phyloP scores from a whole-genome alignment of 37 sponge, comb jelly and placozoan genomes.

The Axinella damicornis region DNA sequence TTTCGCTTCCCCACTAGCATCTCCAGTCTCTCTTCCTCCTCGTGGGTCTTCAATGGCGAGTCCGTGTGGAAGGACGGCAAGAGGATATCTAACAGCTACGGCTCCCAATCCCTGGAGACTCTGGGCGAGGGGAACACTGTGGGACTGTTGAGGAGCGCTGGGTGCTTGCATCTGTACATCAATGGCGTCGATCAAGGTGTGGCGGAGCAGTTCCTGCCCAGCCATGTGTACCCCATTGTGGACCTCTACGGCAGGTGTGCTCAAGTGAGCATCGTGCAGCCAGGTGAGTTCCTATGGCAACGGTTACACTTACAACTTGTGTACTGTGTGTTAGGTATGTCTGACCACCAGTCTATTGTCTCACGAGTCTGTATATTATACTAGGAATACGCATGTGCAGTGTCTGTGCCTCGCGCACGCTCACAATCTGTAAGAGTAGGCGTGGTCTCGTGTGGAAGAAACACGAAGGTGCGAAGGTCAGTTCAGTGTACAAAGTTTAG shows the following conservation, averaged over 20 bases:
- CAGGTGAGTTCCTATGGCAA: neutral
- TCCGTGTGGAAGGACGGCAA: constrained; percentile 15
- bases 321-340: too few species aligned
- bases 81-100: neutral
- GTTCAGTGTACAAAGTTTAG: too few species aligned
- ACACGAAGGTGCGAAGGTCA: too few species aligned
- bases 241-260: constrained; percentile 33
- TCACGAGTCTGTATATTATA: too few species aligned
- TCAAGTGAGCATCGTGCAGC: neutral
- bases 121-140: constrained; percentile 8
- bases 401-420: too few species aligned
- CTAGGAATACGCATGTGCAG: too few species aligned
- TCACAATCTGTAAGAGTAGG: too few species aligned
- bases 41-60: constrained; percentile 10
- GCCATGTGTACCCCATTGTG: constrained; percentile 14
- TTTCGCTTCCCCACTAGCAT: constrained; percentile 1
- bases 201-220: neutral
- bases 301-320: too few species aligned
- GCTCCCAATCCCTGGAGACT: neutral
- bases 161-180: neutral
- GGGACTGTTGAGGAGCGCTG: constrained; percentile 8
- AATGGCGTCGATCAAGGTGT: constrained; percentile 26
- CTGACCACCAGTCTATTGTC: too few species aligned
- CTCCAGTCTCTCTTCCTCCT: neutral
- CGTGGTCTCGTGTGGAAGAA: too few species aligned